Evolutionary conservation across 2,888 invertebrate genomes (phyloP), one percentile per base, ranked within the genome.

Genomic region (Polyploca ridens): DNA sequence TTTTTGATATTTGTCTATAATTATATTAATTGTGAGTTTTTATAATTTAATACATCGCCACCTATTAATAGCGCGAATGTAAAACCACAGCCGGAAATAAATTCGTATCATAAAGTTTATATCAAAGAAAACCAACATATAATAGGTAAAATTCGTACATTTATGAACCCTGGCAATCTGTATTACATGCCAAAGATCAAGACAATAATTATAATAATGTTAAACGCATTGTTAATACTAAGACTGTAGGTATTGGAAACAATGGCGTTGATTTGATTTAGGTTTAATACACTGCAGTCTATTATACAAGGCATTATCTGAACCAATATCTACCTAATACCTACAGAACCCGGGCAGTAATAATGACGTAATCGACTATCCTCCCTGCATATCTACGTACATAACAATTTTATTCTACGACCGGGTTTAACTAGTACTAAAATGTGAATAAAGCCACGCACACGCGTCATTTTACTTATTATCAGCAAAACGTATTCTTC

Each of bases 251-350:
- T 69, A 68, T 62, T 64, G 35, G 74, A 70, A 77, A 86, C 85
- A 87, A 86, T 84, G 69, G 81, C 69, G 65, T 68, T 76, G 75
- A 81, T 84, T 81, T 82, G 85, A 84, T 86, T 78, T 78, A 81
- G 13, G 41, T 41, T 77, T 79, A 78, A 80, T 79, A 82, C 71
- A 74, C 75, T 71, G 64, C 69, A 67, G 68, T 66, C 75, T 70
- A 80, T 83, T 79, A 83, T 79, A 75, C 71, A 72, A 75, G 76
- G 76, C 74, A 85, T 85, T 84, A 81, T 74, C 78, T 73, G 72
- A 77, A 76, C 82, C 77, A 78, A 82, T 80, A 77, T 77, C 78
- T 66, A 69, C 69, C 67, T 64, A 78, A 82, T 80, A 77, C 77
- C 78, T 66, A 69, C 69, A 67, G 64, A 70, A 69, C 70, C 71